Base-by-base conservation (phyloP, 2,888 invertebrate genomes). In the Agapostemon virescens region DNA sequence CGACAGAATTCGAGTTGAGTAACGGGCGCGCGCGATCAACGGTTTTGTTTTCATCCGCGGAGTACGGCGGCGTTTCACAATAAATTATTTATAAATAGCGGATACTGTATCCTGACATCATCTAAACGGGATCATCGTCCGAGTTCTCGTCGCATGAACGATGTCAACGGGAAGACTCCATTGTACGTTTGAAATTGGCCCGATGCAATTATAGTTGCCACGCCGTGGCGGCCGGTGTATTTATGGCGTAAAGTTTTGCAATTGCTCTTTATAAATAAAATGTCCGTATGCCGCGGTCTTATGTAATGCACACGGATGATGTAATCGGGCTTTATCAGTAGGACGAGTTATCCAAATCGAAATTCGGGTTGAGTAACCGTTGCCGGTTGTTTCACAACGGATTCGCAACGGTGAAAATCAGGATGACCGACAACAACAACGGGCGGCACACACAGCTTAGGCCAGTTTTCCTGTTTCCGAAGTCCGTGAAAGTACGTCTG, bases 121-220 rank as follows among this genome's bases (percentile, higher is more conserved):
- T 74, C 82, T 76, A 81, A 86, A 87, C 79, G 87, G 79, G 87
- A 86, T 86, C 86, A 77, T 86, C 82, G 87, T 79, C 87, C 87
- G 84, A 83, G 70, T 87, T 87, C 81, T 68, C 81, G 15, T 42
- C 73, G 42, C 58, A 69, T 71, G 42, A 83, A 83, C 52, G 82
- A 82, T 83, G 86, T 80, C 87, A 82, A 82, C 79, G 26, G 75
- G 71, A 73, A 75, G 76, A 68, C 74, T 63, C 69, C 58, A 42
- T 70, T 77, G 63, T 77, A 36, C 52, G 73, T 78, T 42, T 72
- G 38, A 78, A 86, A 83, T 83, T 79, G 83, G 83, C 74, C 55
- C 74, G 64, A 64, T 74, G 84, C 83, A 76, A 83, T 87, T 83
- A 81, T 79, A 77, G 77, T 63, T 42, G 61, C 45, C 17, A 33